Base-by-base conservation (phyloP, 2,113 vertebrate genomes). In the Ellobius talpinus region DNA sequence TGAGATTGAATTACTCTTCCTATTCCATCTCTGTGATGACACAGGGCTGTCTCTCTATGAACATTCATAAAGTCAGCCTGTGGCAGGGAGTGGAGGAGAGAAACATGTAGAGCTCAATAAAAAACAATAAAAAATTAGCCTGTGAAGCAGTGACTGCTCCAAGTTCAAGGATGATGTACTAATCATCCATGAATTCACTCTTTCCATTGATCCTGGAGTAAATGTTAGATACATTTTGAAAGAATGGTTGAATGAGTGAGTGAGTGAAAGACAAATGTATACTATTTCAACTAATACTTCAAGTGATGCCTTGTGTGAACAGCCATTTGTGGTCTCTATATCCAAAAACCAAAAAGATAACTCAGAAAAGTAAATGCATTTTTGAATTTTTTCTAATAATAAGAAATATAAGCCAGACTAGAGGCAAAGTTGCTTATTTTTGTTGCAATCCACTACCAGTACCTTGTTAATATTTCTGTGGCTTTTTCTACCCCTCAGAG, bases 251-350 rank as follows among this genome's bases (percentile, higher is more conserved):
- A 61, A 4, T 11, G 21, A 58, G 13, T 63, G 58, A 65, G 23
- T 63, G 24, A 63, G 2, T 61, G 26, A 45, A 47, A 45, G 26
- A 9, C 24, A 85, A 45, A 6, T 45, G 16, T 47, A 65, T 0
- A 45, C 16, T 66, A 33, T 33, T 86, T 21, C 42, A 45, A 45
- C 5, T 1, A 17, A 47, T 2, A 55, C 50, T 89, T 45, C 19
- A 0, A 4, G 14, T 0, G 45, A 31, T 6, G 12, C 9, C 23
- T 0, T 86, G 55, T 50, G 4, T 9, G 29, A 45, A 63, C 5
- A 0, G 21, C 0, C 29, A 68, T 33, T 9, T 31, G 13, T 21
- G 0, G 4, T 42, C 23, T 77, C 9, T 7, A 66, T 58, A 73
- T 47, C 42, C 17, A 24, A 31, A 36, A 87, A 82, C 42, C 0